Evolutionary conservation across 2,888 invertebrate species (phyloP), one percentile per base, ranked within the genome.

Genomic region (Hirtodrosophila trivittata): DNA sequence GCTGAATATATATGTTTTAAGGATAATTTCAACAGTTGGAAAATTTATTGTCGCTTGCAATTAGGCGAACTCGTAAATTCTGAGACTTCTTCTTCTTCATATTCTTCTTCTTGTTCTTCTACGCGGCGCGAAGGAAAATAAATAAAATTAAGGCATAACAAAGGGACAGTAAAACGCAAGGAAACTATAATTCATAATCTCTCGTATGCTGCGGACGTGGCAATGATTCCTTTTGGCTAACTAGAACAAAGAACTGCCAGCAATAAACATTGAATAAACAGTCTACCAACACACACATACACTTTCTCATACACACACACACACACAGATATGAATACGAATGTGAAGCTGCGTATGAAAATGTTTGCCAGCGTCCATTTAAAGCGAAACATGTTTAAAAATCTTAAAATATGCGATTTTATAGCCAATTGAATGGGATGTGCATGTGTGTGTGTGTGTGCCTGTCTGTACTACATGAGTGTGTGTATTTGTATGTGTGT

Each of bases 141-240:
- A 85, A 80, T 80, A 86, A 85, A 78, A 78, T 75, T 62, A 73
- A 78, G 58, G 67, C 56, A 70, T 41, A 58, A 50, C 66, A 45
- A 66, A 56, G 35, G 25, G n/a, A 38, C 46, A 38, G 14, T 10
- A 35, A 41, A 68, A 60, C 62, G 67, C 45, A 86, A 72, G 69
- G 56, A 77, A 81, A 86, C 77, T 73, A 82, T 82, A 84, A 84
- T 66, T 82, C 86, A 86, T 84, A 82, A 86, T 75, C 54, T 64
- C 26, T 58, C 25, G 21, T 57, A 10, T 37, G 50, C 46, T 64
- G 54, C 16, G 50, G 49, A 70, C 78, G 77, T 77, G 78, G 82
- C 78, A 56, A 85, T 72, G 78, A 78, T 75, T 81, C 55, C 63
- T 68, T 64, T 66, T 66, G 59, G 60, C 32, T 39, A 54, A 64